A percentile compares a stretch with the other conserved stretches of the same genome.
phyloP scores from a whole-genome alignment of 2,113 vertebrate species.

The Sinocyclocheilus anophthalmus region DNA sequence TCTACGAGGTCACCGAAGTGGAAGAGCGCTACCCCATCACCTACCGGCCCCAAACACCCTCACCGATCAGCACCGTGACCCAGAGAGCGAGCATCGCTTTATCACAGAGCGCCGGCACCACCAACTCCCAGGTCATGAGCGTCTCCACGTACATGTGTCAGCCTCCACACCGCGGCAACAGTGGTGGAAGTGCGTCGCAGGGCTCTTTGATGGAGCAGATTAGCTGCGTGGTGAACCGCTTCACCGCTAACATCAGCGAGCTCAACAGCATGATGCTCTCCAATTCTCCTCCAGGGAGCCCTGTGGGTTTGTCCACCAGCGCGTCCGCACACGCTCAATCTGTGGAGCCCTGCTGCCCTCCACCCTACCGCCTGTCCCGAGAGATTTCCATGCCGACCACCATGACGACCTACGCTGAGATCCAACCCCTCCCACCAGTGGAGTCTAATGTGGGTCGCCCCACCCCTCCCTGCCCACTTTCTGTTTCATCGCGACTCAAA shows the following conservation, averaged over 20 bases:
- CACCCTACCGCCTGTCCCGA: slow-evolving; percentile 82
- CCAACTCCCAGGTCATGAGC: slow-evolving; percentile 79
- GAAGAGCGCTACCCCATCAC: slow-evolving; percentile 85
- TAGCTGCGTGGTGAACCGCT: slow-evolving; percentile 96
- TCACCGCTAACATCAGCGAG: slow-evolving; percentile 70
- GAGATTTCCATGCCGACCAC: slow-evolving; percentile 88
- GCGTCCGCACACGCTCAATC: slow-evolving; percentile 68
- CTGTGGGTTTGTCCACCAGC: slow-evolving; percentile 57
- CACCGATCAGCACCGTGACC: slow-evolving; percentile 91
- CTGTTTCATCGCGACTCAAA: slow-evolving; percentile 62
- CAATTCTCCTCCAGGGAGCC: slow-evolving; percentile 65
- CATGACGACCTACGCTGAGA: slow-evolving; percentile 91
- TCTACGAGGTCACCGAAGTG: slow-evolving; percentile 83
- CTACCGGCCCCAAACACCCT: slow-evolving; percentile 85
- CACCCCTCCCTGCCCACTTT: slow-evolving; percentile 57
- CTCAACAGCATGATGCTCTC: slow-evolving; percentile 95
- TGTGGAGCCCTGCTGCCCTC: slow-evolving; percentile 76
- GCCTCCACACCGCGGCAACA: slow-evolving; percentile 64
- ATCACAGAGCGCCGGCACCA: slow-evolving; percentile 76
- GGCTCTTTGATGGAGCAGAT: slow-evolving; percentile 97
- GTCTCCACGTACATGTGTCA: slow-evolving; percentile 81
- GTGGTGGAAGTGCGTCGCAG: slow-evolving; percentile 77
- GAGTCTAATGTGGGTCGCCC: slow-evolving; percentile 80
- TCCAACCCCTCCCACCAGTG: slow-evolving; percentile 87
- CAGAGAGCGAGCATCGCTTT: slow-evolving; percentile 69